These are phyloP conservation scores for Buphagus erythrorhynchus DNA, from an alignment of 2,797 vertebrate species.

Conservation along the genomic window DNA sequence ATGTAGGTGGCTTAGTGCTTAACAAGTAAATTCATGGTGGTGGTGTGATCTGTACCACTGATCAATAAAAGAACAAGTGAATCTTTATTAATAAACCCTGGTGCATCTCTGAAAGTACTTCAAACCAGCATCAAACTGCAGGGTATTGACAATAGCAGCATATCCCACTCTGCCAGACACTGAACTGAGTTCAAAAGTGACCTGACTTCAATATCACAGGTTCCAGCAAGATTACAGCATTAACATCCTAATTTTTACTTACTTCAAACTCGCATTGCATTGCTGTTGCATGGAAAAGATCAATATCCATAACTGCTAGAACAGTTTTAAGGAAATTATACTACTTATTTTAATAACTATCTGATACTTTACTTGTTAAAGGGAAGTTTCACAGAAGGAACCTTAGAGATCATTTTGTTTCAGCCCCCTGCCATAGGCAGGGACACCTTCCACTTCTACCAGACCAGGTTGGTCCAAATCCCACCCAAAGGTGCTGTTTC, in stretches of 20 bases:
- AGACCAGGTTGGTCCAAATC: neutral
- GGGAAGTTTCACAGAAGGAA: neutral
- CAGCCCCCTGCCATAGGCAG: fast-evolving
- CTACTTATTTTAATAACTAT: neutral
- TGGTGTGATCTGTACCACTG: neutral
- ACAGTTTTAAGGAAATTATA: neutral
- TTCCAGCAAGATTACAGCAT: neutral
- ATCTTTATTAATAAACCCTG: conserved; percentile 5
- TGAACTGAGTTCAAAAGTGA: neutral
- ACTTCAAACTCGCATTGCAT: neutral
- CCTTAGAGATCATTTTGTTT: no score
- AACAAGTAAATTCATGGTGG: neutral
- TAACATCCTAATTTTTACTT: neutral
- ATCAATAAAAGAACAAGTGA: conserved; percentile 24
- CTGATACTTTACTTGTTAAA: neutral
- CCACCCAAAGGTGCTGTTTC: neutral
- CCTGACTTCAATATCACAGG: neutral
- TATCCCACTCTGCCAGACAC: neutral
- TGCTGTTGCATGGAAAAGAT: neutral
- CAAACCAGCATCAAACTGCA: neutral
- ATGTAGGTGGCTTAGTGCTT: neutral
- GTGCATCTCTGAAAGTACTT: neutral
- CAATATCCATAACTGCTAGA: neutral
- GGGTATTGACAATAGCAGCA: neutral
- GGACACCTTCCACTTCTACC: neutral